phyloP scores from a whole-genome alignment of 2,888 invertebrate genomes.

The Troilus luridus region DNA sequence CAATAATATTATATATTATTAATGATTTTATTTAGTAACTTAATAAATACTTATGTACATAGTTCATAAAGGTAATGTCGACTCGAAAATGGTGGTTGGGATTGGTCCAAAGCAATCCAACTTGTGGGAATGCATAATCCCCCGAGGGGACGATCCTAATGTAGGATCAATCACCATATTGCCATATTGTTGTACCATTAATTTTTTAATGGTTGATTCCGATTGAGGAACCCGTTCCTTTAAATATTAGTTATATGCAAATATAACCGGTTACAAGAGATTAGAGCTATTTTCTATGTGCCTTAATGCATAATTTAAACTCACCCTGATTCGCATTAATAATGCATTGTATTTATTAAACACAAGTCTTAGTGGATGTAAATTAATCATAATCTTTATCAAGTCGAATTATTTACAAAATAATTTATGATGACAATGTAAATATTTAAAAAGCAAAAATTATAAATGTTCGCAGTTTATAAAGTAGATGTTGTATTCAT shows the following conservation, averaged over 20 bases:
- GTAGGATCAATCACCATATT: background rate
- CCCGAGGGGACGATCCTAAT: background rate
- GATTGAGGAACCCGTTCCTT: background rate
- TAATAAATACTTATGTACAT: background rate
- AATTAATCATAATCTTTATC: background rate
- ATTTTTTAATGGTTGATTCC: background rate
- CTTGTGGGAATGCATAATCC: background rate
- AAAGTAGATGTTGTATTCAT: no score
- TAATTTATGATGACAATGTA: no score
- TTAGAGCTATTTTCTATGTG: background rate
- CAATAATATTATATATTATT: no score
- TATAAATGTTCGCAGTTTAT: no score
- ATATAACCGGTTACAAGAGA: background rate
- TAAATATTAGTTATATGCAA: background rate
- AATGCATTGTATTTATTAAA: slow-evolving; percentile 1
- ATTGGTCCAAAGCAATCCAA: background rate
- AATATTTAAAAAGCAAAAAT: no score
- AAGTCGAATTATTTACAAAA: no score
- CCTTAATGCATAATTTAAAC: background rate
- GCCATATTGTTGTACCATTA: background rate
- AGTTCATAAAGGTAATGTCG: background rate
- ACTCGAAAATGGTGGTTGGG: background rate
- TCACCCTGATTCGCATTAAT: background rate
- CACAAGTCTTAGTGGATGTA: background rate
- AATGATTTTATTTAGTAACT: no score